Conservation (phyloP, 2,888 invertebrate species). For the Tipula vernalis region DNA sequence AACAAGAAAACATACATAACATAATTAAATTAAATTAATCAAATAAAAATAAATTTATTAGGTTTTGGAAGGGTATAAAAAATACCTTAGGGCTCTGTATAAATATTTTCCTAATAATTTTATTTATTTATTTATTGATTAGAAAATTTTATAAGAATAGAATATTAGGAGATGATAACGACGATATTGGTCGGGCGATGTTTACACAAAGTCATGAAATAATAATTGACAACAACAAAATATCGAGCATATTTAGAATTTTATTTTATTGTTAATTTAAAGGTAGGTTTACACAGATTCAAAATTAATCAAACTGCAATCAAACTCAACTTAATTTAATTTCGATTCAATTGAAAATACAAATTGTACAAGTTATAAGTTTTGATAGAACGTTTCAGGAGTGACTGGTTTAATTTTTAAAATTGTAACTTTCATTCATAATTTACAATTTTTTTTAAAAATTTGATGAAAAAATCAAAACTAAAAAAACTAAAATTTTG, state of each 20-base stretch:
- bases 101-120: not conserved
- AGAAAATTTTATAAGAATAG: not conserved
- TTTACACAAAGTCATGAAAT: not conserved
- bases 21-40: not conserved
- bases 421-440: too few species aligned
- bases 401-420: too few species aligned
- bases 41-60: conserved; percentile 6
- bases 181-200: not conserved
- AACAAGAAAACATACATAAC: not conserved
- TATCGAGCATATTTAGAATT: not conserved
- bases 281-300: too few species aligned
- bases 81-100: not conserved
- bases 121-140: not conserved
- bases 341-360: too few species aligned
- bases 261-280: too few species aligned
- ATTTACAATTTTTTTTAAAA: too few species aligned
- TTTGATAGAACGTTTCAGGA: too few species aligned
- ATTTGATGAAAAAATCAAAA: too few species aligned
- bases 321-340: too few species aligned
- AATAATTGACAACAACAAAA: not conserved
- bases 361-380: too few species aligned
- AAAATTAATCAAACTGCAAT: too few species aligned
- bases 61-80: not conserved
- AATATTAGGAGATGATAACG: not conserved
- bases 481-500: too few species aligned